Evolutionary conservation across 2,888 invertebrate species (phyloP).

Genomic region (Tachina lurida): DNA sequence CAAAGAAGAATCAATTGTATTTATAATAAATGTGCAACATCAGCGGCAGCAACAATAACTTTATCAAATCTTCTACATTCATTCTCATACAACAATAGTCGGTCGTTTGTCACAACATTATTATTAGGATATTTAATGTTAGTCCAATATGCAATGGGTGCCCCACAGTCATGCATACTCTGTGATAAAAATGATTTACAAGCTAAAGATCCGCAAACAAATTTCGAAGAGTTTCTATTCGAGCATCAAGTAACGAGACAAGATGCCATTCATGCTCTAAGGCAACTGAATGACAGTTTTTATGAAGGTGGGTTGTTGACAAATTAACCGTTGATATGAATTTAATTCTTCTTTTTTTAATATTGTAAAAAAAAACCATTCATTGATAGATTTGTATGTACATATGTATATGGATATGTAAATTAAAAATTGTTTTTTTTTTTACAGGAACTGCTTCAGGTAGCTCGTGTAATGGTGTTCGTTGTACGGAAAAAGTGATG

Average conservation of each 20-base stretch:
- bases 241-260: conserved; percentile 81
- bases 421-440: not conserved
- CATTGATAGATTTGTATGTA: not conserved
- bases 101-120: conserved; percentile 23
- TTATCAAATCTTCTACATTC: conserved; percentile 57
- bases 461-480: conserved; percentile 77
- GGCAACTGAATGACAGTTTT: conserved; percentile 77
- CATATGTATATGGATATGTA: not conserved
- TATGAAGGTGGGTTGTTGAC: conserved; percentile 76
- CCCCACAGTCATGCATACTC: conserved; percentile 79
- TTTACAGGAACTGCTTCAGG: conserved; percentile 74
- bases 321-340: not conserved
- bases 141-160: conserved; percentile 69
- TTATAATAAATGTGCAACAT: conserved; percentile 30
- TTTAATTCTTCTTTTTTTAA: not conserved
- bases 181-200: conserved; percentile 78
- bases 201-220: conserved; percentile 73
- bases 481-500: conserved; percentile 77
- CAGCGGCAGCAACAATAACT: not conserved
- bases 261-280: conserved; percentile 79
- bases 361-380: not conserved
- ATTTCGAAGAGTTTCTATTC: conserved; percentile 80
- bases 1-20: conserved; percentile 51
- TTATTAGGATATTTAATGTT: conserved; percentile 49
- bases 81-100: conserved; percentile 39